Conservation (phyloP, 64 coral and sea anemone genomes). For the Dendronephthya gigantea region DNA sequence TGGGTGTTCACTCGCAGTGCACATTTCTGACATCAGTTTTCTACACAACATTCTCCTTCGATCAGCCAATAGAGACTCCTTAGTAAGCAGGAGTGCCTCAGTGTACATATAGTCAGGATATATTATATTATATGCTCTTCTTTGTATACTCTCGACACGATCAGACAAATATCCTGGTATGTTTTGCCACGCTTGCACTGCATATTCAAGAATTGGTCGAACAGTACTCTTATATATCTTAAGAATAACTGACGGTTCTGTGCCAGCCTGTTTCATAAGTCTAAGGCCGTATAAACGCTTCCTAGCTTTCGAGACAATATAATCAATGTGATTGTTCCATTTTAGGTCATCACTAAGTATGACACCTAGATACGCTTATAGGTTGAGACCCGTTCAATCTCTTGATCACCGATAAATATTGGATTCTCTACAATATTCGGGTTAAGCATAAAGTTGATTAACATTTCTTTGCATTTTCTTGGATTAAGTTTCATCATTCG, state of each 20-base stretch:
- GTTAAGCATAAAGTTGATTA: constrained; percentile 35
- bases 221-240: constrained; percentile 8
- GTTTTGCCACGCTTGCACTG: constrained; percentile 28
- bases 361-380: constrained; percentile 45
- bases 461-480: constrained; percentile 51
- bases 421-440: constrained; percentile 27
- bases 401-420: constrained; percentile 26
- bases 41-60: constrained; percentile 1
- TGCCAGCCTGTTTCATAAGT: constrained; percentile 19
- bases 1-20: not conserved
- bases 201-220: constrained; percentile 21
- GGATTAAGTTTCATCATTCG: constrained; percentile 51
- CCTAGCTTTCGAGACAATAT: constrained; percentile 30
- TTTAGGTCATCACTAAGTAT: constrained; percentile 36
- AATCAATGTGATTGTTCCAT: constrained; percentile 43
- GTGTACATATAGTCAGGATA: constrained; percentile 18
- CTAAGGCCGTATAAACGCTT: constrained; percentile 27
- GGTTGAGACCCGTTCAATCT: constrained; percentile 8
- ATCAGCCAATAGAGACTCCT: not conserved
- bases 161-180: constrained; percentile 30
- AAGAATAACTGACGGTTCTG: not conserved
- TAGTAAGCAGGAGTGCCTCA: not conserved
- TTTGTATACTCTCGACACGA: constrained; percentile 24
- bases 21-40: constrained; percentile 21
- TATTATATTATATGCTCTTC: constrained; percentile 23